phyloP scores from a whole-genome alignment of 2,888 invertebrate species.

The Meloe dianella region DNA sequence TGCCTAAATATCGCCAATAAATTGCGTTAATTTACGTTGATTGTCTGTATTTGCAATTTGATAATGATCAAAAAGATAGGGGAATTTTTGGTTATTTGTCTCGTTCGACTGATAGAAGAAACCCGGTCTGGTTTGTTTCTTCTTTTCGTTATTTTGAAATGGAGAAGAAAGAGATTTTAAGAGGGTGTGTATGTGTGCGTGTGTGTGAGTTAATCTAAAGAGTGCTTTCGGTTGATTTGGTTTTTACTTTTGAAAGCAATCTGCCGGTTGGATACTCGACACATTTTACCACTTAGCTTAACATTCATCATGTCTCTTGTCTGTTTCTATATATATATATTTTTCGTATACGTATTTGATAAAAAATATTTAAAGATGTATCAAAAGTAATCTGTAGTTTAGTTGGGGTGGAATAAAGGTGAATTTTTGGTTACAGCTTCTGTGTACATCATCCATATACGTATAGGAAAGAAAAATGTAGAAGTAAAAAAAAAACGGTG shows the following conservation, averaged over 20 bases:
- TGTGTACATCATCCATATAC: conserved; percentile 13
- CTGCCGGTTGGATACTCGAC: conserved; percentile 45
- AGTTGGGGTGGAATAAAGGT: not conserved
- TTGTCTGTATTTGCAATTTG: not conserved
- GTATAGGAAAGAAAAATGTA: not conserved
- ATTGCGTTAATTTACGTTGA: not conserved
- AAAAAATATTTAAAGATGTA: not conserved
- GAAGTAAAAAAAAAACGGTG: not conserved
- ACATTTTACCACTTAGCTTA: conserved; percentile 48
- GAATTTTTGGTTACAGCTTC: conserved; percentile 20
- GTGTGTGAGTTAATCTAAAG: conserved; percentile 35
- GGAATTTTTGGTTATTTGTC: not conserved
- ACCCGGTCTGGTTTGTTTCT: not conserved
- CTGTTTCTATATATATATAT: not conserved
- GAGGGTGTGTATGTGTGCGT: conserved; percentile 14
- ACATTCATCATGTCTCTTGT: conserved; percentile 38
- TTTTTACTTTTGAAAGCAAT: conserved; percentile 41
- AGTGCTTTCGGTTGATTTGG: conserved; percentile 43
- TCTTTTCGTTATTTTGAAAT: not conserved
- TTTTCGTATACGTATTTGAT: not conserved
- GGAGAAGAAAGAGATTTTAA: conserved; percentile 4
- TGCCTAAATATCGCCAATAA: not conserved
- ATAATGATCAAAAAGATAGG: not conserved
- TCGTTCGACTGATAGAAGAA: not conserved
- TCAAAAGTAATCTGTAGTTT: not conserved